These are phyloP conservation scores for Antechinus flavipes DNA, from an alignment of 2,113 vertebrate species.

Conservation along the genomic window DNA sequence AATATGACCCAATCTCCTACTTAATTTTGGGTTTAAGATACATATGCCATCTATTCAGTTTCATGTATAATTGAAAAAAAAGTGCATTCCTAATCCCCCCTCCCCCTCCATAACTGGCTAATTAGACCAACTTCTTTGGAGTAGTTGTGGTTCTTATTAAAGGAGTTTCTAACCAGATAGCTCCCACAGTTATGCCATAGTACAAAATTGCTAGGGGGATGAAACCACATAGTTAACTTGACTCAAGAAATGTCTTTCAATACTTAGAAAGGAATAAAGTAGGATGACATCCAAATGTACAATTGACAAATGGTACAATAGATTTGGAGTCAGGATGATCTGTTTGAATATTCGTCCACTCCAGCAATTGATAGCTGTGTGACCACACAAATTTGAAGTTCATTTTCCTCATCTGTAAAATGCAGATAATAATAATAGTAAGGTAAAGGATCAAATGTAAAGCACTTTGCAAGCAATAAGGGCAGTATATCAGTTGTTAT, in stretches of 20 bases:
- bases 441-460: not conserved
- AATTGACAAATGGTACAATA: not conserved
- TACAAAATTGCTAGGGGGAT: not conserved
- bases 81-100: too few relatives aligned
- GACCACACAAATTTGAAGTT: not conserved
- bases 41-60: too few relatives aligned
- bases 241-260: not conserved
- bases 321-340: not conserved
- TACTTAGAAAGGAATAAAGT: not conserved
- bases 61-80: too few relatives aligned
- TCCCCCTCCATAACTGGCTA: too few relatives aligned
- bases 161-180: too few relatives aligned
- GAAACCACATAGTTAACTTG: not conserved
- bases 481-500: not conserved
- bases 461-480: not conserved
- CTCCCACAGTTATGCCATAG: too few relatives aligned
- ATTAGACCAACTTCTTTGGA: too few relatives aligned
- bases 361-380: not conserved
- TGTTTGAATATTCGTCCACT: not conserved
- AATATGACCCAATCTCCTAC: too few relatives aligned
- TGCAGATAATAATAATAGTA: not conserved
- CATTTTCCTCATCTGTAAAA: not conserved
- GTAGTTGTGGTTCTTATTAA: too few relatives aligned
- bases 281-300: not conserved
- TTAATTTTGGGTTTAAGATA: too few relatives aligned